Evolutionary conservation across 1,140 invertebrate species (phyloP), one percentile per base, ranked within the genome.

Genomic region (Drosophila nikananu): DNA sequence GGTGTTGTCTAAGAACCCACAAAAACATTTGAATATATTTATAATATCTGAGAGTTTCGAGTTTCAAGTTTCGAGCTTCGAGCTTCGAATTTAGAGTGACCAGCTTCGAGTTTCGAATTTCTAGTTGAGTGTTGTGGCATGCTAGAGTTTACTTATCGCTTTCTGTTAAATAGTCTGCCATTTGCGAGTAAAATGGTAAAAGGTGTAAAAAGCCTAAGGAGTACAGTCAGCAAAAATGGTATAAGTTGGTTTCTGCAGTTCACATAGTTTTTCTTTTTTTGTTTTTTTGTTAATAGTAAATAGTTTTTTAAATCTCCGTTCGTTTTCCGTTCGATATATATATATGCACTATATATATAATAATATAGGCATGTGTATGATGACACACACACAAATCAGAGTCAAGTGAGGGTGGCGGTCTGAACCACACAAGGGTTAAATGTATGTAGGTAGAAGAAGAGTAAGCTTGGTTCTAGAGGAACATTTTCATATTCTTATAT

Each of bases 191-290:
- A 86, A 86, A 90, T 81, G 86, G 82, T 89, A 90, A 86, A 86
- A 90, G 86, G 86, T 89, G 86, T 89, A 89, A 89, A 89, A 89
- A 89, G 86, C 86, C 86, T 89, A 89, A 90, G 78, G 81, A 89
- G 75, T 89, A 89, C 75, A 90, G 86, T 89, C 86, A 89, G 86
- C 86, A 90, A 89, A 90, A 86, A 90, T 90, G 81, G 77, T 89
- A 84, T 89, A 89, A 84, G 86, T 89, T 84, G 62, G 66, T 83
- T 71, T 78, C 49, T 83, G 73, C 74, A 76, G 59, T 64, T 80
- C 37, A 62, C 68, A 35, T 66, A 58, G 19, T 67, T 73, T 55
- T 55, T 25, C 8, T 2, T 23, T 55, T 55, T 37, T 55, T 37
- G 6, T 12, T 39, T 39, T 35, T 23, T 39, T 39, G 32, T 55